These are phyloP conservation scores for Atrichornis clamosus DNA, from an alignment of 2,113 vertebrate genomes.

Conservation along the genomic window DNA sequence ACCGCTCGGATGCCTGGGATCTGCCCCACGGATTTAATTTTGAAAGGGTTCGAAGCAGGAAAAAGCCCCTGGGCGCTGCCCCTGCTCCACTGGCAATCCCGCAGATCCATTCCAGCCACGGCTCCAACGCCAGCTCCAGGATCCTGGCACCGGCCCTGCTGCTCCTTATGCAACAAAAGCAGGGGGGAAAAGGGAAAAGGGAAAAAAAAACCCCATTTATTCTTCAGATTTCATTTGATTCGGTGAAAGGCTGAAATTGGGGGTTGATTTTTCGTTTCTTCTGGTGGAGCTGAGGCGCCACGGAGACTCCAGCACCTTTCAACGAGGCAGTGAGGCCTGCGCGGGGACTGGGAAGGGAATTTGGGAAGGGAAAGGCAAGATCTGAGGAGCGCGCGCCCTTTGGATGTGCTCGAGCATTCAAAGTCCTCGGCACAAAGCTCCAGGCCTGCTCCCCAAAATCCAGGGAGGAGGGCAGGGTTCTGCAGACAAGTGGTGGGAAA, in stretches of 20 bases:
- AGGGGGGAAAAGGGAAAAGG: not conserved
- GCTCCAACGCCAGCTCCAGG: not conserved
- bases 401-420: not conserved
- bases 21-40: accelerated
- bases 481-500: conserved; percentile 10
- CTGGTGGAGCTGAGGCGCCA: not conserved
- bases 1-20: not conserved
- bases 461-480: not conserved
- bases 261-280: accelerated
- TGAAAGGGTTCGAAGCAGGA: not conserved
- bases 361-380: not conserved
- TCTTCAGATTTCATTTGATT: not conserved
- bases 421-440: conserved; percentile 28
- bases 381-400: not conserved
- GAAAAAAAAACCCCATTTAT: not conserved
- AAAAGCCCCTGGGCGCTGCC: not conserved
- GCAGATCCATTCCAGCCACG: not conserved
- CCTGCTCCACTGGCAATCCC: not conserved
- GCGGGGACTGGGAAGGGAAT: not conserved
- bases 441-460: not conserved
- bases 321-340: not conserved
- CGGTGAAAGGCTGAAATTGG: not conserved
- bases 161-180: not conserved
- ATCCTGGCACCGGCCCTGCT: not conserved
- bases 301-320: not conserved